These are phyloP conservation scores for Dicycla oo DNA, from an alignment of 2,888 invertebrate species.

Conservation along the genomic window DNA sequence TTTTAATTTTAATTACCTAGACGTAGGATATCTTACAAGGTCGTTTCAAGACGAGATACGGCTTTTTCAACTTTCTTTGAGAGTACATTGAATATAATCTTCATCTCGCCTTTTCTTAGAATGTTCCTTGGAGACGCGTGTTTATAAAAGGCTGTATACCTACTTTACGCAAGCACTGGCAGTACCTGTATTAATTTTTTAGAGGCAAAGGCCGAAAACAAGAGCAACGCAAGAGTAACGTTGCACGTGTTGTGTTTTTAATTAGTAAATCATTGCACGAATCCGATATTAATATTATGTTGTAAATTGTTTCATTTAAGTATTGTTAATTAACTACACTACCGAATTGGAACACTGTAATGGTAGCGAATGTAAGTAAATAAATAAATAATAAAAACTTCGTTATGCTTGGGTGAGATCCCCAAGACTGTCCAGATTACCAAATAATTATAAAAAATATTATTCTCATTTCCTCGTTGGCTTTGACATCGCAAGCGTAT, in stretches of 20 bases:
- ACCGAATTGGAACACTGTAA: too few relatives aligned
- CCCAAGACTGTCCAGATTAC: background rate
- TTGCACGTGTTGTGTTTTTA: too few relatives aligned
- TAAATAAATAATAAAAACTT: too few relatives aligned
- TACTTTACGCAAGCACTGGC: background rate
- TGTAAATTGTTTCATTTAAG: too few relatives aligned
- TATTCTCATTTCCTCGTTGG: background rate
- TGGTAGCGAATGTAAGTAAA: too few relatives aligned
- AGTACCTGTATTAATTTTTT: background rate
- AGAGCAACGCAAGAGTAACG: too few relatives aligned
- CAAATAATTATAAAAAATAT: background rate
- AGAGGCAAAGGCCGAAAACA: background rate
- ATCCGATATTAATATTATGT: too few relatives aligned
- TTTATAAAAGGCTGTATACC: background rate
- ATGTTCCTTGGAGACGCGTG: conserved; percentile 14
- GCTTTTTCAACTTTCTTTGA: conserved; percentile 39
- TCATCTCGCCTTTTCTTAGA: conserved; percentile 32
- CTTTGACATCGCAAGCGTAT: too few relatives aligned
- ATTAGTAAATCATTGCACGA: too few relatives aligned
- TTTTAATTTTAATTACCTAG: conserved; percentile 57
- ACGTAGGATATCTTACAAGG: conserved; percentile 40
- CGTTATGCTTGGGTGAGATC: background rate
- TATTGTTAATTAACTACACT: too few relatives aligned
- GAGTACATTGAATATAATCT: conserved; percentile 41
- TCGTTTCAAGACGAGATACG: conserved; percentile 28